Conservation (phyloP, 2,113 vertebrate genomes). For the Odocoileus hemionus region DNA sequence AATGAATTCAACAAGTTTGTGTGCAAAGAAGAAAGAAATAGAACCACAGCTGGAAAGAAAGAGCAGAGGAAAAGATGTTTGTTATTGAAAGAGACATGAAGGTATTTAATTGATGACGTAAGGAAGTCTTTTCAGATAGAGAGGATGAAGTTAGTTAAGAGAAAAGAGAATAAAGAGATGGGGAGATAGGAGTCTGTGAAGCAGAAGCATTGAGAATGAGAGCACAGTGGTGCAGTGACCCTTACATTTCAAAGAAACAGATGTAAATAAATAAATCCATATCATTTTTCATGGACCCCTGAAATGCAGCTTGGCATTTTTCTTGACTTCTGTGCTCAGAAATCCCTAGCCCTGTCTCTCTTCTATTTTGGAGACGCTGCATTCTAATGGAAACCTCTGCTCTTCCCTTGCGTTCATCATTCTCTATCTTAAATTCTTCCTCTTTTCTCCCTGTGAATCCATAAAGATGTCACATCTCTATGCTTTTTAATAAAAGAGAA, state of each 20-base stretch:
- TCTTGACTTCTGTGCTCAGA: background rate
- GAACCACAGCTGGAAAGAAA: background rate
- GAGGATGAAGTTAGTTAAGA: background rate
- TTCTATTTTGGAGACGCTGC: background rate
- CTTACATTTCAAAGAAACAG: background rate
- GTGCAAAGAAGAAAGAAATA: background rate
- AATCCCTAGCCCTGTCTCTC: background rate
- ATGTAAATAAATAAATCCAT: background rate
- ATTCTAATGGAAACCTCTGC: background rate
- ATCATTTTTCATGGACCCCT: background rate
- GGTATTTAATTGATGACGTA: background rate
- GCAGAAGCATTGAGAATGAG: background rate
- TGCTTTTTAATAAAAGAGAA: background rate
- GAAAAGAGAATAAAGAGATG: background rate
- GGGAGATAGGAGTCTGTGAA: background rate
- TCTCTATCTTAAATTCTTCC: background rate
- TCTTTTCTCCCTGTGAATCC: background rate
- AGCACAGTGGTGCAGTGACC: accelerated
- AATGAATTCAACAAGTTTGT: background rate
- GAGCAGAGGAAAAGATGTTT: background rate
- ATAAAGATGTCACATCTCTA: background rate
- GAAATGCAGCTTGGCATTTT: background rate
- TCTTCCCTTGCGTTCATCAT: background rate
- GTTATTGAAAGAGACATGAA: background rate
- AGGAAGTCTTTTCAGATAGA: background rate